These are phyloP conservation scores for Epinephelus fuscoguttatus DNA, from an alignment of 2,113 vertebrate genomes.

Conservation along the genomic window DNA sequence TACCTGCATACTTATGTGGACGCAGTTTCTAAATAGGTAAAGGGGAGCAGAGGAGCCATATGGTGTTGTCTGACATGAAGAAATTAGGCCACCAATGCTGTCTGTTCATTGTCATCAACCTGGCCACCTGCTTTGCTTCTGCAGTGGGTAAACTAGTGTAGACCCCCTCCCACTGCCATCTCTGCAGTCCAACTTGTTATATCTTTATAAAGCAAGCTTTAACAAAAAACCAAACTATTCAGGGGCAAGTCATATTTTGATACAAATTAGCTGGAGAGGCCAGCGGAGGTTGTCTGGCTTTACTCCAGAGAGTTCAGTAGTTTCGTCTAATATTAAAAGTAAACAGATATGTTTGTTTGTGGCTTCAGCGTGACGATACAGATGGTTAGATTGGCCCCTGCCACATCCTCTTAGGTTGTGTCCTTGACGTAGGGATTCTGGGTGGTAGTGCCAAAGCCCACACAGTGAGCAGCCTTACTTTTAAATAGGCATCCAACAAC, in stretches of 20 bases:
- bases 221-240: conserved; percentile 45
- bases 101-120: conserved; percentile 86
- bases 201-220: conserved; percentile 58
- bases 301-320: conserved; percentile 46
- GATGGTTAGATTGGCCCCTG: conserved; percentile 70
- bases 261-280: conserved; percentile 55
- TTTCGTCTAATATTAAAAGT: conserved; percentile 64
- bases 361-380: conserved; percentile 44
- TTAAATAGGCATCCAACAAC: conserved; percentile 66
- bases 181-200: conserved; percentile 57
- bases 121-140: conserved; percentile 82
- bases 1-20: conserved; percentile 81
- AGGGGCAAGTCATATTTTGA: conserved; percentile 29
- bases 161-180: conserved; percentile 30
- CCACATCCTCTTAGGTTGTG: conserved; percentile 69
- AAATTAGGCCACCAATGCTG: conserved; percentile 88
- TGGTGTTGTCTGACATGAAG: conserved; percentile 87
- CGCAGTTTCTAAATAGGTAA: conserved; percentile 83
- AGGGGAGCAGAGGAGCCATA: conserved; percentile 82
- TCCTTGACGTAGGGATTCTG: conserved; percentile 73
- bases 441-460: conserved; percentile 66
- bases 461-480: conserved; percentile 66
- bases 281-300: conserved; percentile 46
- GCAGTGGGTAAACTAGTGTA: conserved; percentile 59
- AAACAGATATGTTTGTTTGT: conserved; percentile 62